Evolutionary conservation across 2,888 invertebrate species (phyloP).

Genomic region (Acanthosoma haemorrhoidale): DNA sequence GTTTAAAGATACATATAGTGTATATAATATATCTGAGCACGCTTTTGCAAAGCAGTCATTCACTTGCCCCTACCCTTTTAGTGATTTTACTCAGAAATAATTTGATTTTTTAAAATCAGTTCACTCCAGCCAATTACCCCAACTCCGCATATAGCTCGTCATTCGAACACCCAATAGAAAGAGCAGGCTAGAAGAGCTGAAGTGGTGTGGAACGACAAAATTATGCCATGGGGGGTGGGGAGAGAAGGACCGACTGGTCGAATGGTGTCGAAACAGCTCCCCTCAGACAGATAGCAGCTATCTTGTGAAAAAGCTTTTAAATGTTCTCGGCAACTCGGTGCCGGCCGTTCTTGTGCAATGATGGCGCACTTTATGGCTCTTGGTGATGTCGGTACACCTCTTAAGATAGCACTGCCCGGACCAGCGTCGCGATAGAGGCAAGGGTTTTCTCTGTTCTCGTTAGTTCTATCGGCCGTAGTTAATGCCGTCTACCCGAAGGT

Average conservation of each 20-base stretch:
- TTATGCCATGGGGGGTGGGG: background rate
- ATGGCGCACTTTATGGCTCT: constrained; percentile 2
- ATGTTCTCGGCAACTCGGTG: constrained; percentile 15
- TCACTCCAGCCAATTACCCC: no score
- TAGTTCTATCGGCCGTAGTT: background rate
- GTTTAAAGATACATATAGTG: no score
- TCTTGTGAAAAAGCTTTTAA: constrained; percentile 20
- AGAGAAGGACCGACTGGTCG: no score
- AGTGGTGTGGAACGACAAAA: background rate
- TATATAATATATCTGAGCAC: no score
- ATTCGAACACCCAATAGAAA: no score
- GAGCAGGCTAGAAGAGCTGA: no score
- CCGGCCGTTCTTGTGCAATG: constrained; percentile 12
- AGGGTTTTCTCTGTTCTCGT: background rate
- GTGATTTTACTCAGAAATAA: no score
- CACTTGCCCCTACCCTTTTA: no score
- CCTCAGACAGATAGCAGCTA: constrained; percentile 8
- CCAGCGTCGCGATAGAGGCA: background rate
- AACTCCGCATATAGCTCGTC: no score
- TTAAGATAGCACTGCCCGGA: background rate
- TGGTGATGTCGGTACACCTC: constrained; percentile 1
- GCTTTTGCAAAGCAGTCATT: no score
- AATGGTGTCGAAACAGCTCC: background rate
- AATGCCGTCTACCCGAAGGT: no score
- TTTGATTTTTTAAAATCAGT: no score